These are phyloP conservation scores for Mareca penelope DNA, from an alignment of 2,797 vertebrate genomes.

Conservation along the genomic window DNA sequence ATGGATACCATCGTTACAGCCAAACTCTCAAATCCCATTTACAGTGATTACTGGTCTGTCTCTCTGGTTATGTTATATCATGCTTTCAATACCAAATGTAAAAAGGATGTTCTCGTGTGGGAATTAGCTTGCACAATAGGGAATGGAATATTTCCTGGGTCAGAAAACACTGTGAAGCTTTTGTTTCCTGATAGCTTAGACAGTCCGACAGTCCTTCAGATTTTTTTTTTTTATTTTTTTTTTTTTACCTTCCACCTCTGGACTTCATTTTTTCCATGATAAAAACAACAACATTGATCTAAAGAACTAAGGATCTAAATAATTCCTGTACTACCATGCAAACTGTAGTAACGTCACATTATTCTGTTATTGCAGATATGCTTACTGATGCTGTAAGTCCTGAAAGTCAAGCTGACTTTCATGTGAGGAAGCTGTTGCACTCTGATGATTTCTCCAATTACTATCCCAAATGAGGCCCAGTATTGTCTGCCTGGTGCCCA, in stretches of 20 bases:
- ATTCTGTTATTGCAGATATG: not conserved
- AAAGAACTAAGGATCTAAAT: no score
- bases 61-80: not conserved
- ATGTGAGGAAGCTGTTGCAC: not conserved
- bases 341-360: no score
- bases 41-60: not conserved
- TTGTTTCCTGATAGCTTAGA: not conserved
- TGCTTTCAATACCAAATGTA: not conserved
- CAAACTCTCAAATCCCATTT: not conserved
- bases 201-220: not conserved
- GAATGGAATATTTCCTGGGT: not conserved
- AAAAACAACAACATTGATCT: not conserved
- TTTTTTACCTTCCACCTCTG: not conserved
- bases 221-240: no score
- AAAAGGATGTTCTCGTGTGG: not conserved
- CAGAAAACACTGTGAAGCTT: not conserved
- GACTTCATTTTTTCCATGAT: not conserved
- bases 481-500: not conserved
- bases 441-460: not conserved
- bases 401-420: not conserved
- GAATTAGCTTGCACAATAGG: not conserved
- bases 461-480: not conserved
- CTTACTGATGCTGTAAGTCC: not conserved
- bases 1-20: not conserved
- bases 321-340: not conserved